phyloP scores from a whole-genome alignment of 2,888 invertebrate species.

The Pardosa pseudoannulata region DNA sequence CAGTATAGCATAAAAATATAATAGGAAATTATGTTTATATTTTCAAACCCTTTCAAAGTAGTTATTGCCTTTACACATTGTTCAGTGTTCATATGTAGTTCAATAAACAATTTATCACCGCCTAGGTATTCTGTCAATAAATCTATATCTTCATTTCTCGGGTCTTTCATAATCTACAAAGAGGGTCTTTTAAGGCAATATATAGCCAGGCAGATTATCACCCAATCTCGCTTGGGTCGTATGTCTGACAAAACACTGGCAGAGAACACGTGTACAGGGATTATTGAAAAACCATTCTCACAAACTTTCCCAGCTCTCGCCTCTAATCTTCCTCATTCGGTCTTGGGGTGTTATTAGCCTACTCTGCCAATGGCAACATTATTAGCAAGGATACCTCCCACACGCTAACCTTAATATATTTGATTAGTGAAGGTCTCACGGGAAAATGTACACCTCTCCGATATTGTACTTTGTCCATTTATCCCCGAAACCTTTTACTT shows the following conservation, averaged over 20 bases:
- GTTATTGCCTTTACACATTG: too few relatives aligned
- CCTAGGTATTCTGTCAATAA: too few relatives aligned
- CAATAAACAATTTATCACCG: too few relatives aligned
- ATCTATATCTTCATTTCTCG: too few relatives aligned
- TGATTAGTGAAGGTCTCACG: constrained; percentile 12
- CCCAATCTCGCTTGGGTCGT: background rate
- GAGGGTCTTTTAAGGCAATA: background rate
- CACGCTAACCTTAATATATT: background rate
- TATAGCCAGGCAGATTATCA: background rate
- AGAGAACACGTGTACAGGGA: background rate
- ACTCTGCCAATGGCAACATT: background rate
- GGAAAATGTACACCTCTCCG: background rate
- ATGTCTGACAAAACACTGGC: background rate
- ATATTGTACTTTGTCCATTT: background rate
- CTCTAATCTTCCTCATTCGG: constrained; percentile 3
- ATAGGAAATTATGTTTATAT: too few relatives aligned
- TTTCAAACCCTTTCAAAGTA: too few relatives aligned
- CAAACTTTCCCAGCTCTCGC: background rate
- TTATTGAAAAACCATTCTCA: background rate
- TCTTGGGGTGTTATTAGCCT: background rate
- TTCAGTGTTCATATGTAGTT: too few relatives aligned
- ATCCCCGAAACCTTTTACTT: background rate
- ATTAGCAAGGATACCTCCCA: background rate
- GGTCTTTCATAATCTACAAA: too few relatives aligned
- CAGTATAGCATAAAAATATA: too few relatives aligned